Evolutionary conservation across 53 echinoderm and acorn worm genomes (phyloP).

Genomic region (Astropecten irregularis): DNA sequence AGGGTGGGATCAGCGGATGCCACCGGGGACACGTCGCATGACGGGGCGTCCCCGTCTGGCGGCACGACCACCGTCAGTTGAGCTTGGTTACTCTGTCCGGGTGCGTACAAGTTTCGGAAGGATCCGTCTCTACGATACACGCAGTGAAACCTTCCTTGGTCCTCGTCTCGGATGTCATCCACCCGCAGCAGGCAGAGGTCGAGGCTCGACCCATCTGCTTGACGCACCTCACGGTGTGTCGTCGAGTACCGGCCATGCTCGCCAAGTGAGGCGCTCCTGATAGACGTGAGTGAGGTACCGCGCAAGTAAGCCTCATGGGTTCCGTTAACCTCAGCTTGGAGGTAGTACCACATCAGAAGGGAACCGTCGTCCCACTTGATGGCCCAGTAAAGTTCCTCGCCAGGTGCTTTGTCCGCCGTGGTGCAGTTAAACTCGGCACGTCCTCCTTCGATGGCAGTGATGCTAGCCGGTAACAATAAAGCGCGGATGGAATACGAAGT

Average conservation of each 20-base stretch:
- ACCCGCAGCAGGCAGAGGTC: constrained; percentile 24
- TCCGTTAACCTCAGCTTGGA: constrained; percentile 23
- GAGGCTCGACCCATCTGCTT: neutral
- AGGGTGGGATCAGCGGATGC: constrained; percentile 8
- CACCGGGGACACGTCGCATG: constrained; percentile 18
- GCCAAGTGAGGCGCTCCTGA: neutral
- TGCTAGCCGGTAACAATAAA: constrained; percentile 15
- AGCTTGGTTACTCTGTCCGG: constrained; percentile 14
- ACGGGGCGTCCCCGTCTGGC: constrained; percentile 31
- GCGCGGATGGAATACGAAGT: neutral
- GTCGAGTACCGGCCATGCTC: constrained; percentile 48
- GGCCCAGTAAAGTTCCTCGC: constrained; percentile 39
- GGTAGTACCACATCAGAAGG: constrained; percentile 36
- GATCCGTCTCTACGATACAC: neutral
- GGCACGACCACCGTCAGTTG: constrained; percentile 37
- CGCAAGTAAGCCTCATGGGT: constrained; percentile 6
- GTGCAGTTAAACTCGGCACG: constrained; percentile 52
- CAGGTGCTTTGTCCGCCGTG: neutral
- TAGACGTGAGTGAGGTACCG: neutral
- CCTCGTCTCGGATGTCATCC: neutral
- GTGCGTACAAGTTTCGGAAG: constrained; percentile 2
- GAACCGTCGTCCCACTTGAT: constrained; percentile 46
- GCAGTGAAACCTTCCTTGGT: constrained; percentile 40
- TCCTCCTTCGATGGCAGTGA: constrained; percentile 45
- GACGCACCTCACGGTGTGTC: neutral